Evolutionary conservation across 2,113 vertebrate species (phyloP).

Genomic region (Xiphophorus maculatus): DNA sequence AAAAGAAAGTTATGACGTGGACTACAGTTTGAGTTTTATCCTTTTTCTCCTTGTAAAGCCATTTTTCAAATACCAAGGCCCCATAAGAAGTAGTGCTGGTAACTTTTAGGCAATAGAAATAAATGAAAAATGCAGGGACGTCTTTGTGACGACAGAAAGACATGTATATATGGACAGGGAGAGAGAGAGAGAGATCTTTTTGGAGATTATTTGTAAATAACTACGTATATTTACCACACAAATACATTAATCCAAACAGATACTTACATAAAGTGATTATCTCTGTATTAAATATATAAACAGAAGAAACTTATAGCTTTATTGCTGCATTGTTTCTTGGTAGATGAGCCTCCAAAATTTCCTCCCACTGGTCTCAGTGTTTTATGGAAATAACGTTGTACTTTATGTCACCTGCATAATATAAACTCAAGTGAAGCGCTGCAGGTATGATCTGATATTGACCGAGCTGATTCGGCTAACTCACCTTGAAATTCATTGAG

Average conservation of each 20-base stretch:
- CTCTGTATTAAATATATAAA: conserved; percentile 43
- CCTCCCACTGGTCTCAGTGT: conserved; percentile 42
- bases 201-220: conserved; percentile 2
- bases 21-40: no score
- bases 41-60: no score
- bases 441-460: conserved; percentile 32
- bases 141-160: no score
- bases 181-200: no score
- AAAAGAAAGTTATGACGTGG: no score
- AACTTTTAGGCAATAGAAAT: no score
- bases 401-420: conserved; percentile 42
- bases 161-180: no score
- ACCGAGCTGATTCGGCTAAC: conserved; percentile 28
- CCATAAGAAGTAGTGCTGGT: no score
- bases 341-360: conserved; percentile 45
- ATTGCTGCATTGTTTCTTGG: conserved; percentile 49
- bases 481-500: conserved; percentile 32
- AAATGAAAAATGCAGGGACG: no score
- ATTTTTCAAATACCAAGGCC: no score
- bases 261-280: conserved; percentile 16
- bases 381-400: conserved; percentile 56
- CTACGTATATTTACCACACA: conserved; percentile 13
- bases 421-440: conserved; percentile 3
- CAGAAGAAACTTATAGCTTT: conserved; percentile 42
- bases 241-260: conserved; percentile 12